A percentile compares a stretch with the other conserved stretches of the same genome.
These are phyloP conservation scores for Diplodus sargus DNA, from an alignment of 2,797 vertebrate genomes.

Conservation along the genomic window DNA sequence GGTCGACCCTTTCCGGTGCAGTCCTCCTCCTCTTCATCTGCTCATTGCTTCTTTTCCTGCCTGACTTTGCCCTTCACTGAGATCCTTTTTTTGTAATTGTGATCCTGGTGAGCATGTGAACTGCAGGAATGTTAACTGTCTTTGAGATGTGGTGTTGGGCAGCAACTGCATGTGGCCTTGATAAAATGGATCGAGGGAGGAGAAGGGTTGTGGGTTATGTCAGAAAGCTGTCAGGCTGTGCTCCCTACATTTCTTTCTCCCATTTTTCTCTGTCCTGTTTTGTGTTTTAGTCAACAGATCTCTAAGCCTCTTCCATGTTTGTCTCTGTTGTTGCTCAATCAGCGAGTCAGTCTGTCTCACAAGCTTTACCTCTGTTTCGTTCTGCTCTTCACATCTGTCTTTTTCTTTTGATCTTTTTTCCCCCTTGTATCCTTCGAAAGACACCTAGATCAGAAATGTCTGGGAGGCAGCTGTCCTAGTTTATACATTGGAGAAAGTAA, in stretches of 20 bases:
- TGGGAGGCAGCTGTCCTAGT: constrained; percentile 26
- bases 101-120: constrained; percentile 45
- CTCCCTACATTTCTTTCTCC: constrained; percentile 13
- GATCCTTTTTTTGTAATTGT: constrained; percentile 38
- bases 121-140: constrained; percentile 57
- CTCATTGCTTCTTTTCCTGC: constrained; percentile 40
- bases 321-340: constrained; percentile 26
- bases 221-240: constrained; percentile 39
- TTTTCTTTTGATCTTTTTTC: constrained; percentile 33
- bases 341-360: constrained; percentile 1
- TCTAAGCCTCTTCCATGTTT: not conserved
- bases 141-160: constrained; percentile 34
- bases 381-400: constrained; percentile 22
- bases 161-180: constrained; percentile 45
- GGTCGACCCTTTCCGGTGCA: constrained; percentile 59
- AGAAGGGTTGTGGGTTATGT: constrained; percentile 35
- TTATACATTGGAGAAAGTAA: constrained; percentile 42
- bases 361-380: constrained; percentile 15
- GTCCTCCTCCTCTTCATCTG: constrained; percentile 43
- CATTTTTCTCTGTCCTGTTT: constrained; percentile 22
- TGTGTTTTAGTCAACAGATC: not conserved
- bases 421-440: constrained; percentile 7
- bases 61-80: constrained; percentile 13
- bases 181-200: constrained; percentile 32
- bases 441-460: constrained; percentile 26